Evolutionary conservation across 2,113 vertebrate species (phyloP).

Genomic region (Phaethornis superciliosus): DNA sequence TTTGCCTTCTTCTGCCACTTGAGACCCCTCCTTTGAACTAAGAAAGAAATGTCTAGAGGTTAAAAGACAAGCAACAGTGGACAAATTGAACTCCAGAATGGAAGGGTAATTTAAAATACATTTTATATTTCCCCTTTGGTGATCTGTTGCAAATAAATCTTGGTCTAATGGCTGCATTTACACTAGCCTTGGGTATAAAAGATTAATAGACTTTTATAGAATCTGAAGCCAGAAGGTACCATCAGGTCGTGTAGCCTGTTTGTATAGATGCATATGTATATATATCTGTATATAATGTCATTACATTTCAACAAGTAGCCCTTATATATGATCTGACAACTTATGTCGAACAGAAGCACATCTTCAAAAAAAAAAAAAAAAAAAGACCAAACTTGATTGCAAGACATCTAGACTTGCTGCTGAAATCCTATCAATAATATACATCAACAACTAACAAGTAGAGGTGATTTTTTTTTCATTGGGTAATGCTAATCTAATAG

Average conservation of each 20-base stretch:
- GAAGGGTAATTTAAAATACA: conserved; percentile 54
- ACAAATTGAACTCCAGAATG: conserved; percentile 43
- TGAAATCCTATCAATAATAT: neutral
- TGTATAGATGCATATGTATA: neutral
- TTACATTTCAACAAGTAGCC: neutral
- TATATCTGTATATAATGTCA: neutral
- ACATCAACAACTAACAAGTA: neutral
- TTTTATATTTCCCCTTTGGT: conserved; percentile 39
- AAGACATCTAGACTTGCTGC: neutral
- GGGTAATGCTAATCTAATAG: neutral
- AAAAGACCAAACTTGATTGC: neutral
- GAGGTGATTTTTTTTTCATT: neutral
- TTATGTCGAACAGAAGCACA: neutral
- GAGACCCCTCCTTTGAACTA: neutral
- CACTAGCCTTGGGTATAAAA: neutral
- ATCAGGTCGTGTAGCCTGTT: neutral
- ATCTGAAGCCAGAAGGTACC: neutral
- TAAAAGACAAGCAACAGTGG: conserved; percentile 10
- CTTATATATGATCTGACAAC: neutral
- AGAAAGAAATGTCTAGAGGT: neutral
- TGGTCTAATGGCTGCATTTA: conserved; percentile 8
- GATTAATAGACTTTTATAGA: conserved; percentile 25
- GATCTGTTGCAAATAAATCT: conserved; percentile 59
- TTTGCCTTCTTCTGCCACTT: neutral
- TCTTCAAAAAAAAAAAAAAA: neutral